Base-by-base conservation (phyloP, 2,888 invertebrate species). In the Rhorus exstirpatorius region DNA sequence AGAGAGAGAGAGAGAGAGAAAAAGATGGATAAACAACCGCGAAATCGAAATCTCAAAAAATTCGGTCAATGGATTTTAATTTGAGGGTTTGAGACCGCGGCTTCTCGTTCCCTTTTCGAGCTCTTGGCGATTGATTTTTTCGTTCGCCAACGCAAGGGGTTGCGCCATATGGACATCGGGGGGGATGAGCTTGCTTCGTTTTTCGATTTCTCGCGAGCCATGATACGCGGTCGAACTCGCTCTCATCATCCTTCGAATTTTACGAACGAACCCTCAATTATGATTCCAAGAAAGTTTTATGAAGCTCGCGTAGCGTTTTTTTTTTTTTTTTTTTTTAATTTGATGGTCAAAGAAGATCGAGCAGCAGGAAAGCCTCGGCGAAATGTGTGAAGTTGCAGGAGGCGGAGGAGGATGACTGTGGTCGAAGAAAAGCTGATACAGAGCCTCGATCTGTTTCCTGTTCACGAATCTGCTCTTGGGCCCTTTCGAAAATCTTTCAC, bases 151-250 rank as follows among this genome's bases (percentile, higher is more conserved):
- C 1, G n/a, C 68, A 84, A 84, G 83, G 85, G 85, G 83, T 85
- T 85, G 84, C 84, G 81, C 85, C 85, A 85, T 85, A 85, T 84
- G 85, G 85, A 61, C 70, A 79, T 61, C 84, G 85, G 79, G 81
- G 82, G 79, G 76, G 84, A 14, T 31, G 26, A 1, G 12, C 41
- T 6, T 26, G 19, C 63, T n/a, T 79, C 68, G 53, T n/a, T 53
- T 44, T 65, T 81, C 19, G 44, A 67, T 61, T 53, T 60, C 49
- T 65, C 41, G 58, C 31, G 44, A 31, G 61, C 8, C 41, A 6
- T 46, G 68, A 75, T 65, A 63, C 74, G 46, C 61, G 31, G 35
- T 44, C 44, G 21, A 67, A 49, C 67, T 31, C 67, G 14, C 6
- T 21, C 38, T 70, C 31, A 17, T 38, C 65, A 17, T 38, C 65